These are phyloP conservation scores for Peromyscus eremicus DNA, from an alignment of 2,797 vertebrate species.

Conservation along the genomic window DNA sequence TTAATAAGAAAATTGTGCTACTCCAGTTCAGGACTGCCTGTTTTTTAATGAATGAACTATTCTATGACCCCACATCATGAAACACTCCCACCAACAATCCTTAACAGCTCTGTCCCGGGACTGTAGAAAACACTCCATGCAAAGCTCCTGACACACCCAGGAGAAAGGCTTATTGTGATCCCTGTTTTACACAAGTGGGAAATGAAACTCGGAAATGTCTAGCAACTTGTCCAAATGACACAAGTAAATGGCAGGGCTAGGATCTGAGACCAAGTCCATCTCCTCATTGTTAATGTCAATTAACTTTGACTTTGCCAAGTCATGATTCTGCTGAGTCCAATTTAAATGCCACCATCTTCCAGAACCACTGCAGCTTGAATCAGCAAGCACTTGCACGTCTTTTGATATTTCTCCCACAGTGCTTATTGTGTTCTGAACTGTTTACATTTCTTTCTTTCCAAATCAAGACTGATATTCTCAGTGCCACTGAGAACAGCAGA, in stretches of 20 bases:
- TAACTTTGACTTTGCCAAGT: neutral
- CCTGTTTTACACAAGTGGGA: conserved; percentile 10
- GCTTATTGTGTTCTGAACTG: neutral
- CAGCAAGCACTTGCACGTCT: neutral
- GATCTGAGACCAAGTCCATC: neutral
- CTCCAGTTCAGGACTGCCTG: conserved; percentile 11
- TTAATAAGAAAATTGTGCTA: neutral
- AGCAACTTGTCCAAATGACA: neutral
- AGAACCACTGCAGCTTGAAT: neutral
- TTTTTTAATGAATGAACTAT: neutral
- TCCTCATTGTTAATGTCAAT: no score
- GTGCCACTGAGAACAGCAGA: neutral
- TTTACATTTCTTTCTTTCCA: neutral
- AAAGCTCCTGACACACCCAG: neutral
- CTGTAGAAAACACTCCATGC: neutral
- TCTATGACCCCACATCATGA: neutral
- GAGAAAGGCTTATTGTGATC: neutral
- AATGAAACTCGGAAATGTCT: neutral
- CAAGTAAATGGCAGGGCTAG: neutral
- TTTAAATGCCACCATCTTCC: neutral
- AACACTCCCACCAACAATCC: neutral
- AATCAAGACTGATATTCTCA: neutral
- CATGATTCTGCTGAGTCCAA: neutral
- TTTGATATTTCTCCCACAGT: neutral
- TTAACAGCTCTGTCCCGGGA: neutral